Conservation (phyloP, 92 coral and sea anemone species). For the Heteractis magnifica region DNA sequence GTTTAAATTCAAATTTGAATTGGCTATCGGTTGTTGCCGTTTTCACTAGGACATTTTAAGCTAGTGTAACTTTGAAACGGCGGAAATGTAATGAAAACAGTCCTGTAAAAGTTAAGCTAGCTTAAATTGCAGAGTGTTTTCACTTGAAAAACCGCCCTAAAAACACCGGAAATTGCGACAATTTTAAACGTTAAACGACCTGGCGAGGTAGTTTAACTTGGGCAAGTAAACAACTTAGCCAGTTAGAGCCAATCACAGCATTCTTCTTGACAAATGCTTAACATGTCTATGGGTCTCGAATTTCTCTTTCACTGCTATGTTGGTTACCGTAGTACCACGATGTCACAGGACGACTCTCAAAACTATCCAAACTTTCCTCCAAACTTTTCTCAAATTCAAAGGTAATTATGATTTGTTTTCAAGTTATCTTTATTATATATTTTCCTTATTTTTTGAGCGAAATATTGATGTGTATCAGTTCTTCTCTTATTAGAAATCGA, state of each 20-base stretch:
- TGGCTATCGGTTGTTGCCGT: too few relatives aligned
- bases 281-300: constrained; percentile 6
- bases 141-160: constrained; percentile 7
- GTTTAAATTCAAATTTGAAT: too few relatives aligned
- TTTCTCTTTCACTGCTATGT: neutral
- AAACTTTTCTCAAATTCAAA: constrained; percentile 9
- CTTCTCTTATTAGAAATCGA: constrained; percentile 6
- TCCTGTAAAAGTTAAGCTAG: constrained; percentile 3
- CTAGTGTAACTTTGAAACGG: neutral
- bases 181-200: constrained; percentile 6
- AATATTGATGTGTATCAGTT: constrained; percentile 7
- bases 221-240: constrained; percentile 3
- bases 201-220: constrained; percentile 18
- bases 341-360: constrained; percentile 7
- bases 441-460: constrained; percentile 7
- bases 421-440: neutral
- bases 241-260: neutral
- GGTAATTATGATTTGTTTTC: constrained; percentile 11
- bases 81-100: constrained; percentile 13
- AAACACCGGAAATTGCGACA: constrained; percentile 20
- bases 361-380: neutral
- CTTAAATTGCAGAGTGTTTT: constrained; percentile 9
- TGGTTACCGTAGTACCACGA: neutral
- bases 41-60: neutral
- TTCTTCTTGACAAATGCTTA: neutral